Evolutionary conservation across 1,140 invertebrate genomes (phyloP).

Genomic region (Antheraea pernyi): DNA sequence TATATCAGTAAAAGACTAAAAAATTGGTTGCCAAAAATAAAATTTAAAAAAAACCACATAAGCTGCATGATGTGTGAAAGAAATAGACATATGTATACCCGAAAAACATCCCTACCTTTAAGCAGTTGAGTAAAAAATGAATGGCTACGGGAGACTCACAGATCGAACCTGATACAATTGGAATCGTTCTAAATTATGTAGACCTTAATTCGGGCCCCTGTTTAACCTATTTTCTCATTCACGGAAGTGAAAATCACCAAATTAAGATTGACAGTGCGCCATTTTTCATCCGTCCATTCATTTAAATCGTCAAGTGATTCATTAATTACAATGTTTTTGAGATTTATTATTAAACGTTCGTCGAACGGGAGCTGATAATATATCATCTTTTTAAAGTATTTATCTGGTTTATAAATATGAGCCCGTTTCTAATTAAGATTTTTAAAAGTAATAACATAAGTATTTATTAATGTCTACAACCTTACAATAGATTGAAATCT

Average conservation of each 20-base stretch:
- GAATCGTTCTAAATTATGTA: slow-evolving; percentile 4
- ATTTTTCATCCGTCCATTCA: slow-evolving; percentile 23
- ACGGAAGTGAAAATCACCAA: slow-evolving; percentile 13
- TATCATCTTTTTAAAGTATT: too few species aligned
- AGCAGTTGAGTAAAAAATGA: not conserved
- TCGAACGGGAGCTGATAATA: not conserved
- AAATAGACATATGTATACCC: too few species aligned
- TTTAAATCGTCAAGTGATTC: slow-evolving; percentile 5
- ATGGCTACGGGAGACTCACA: not conserved
- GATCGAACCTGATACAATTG: not conserved
- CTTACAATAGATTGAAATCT: too few species aligned
- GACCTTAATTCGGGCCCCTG: not conserved
- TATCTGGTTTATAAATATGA: too few species aligned
- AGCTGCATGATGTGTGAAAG: too few species aligned
- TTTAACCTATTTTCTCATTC: slow-evolving; percentile 6
- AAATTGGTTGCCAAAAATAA: too few species aligned
- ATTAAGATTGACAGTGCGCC: slow-evolving; percentile 23
- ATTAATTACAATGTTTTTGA: not conserved
- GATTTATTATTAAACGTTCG: not conserved
- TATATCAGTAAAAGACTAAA: too few species aligned
- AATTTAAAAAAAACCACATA: too few species aligned
- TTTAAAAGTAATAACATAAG: too few species aligned
- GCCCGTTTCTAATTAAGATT: too few species aligned
- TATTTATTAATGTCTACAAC: too few species aligned
- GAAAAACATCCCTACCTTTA: too few species aligned